Evolutionary conservation across 2,113 vertebrate species (phyloP).

Genomic region (Labrus mixtus): DNA sequence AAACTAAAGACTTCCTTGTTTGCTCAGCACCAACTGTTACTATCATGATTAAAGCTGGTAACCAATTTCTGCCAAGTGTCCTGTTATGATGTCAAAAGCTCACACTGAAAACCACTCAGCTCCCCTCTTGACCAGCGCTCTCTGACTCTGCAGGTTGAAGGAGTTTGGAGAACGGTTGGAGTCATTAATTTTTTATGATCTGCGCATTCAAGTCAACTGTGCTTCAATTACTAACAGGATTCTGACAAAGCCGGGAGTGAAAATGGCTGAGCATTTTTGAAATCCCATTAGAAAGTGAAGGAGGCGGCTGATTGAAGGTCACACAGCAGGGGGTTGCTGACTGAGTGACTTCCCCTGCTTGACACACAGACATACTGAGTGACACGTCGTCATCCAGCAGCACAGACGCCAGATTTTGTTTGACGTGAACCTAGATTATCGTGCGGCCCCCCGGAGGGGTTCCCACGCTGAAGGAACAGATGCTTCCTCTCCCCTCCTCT

Average conservation of each 20-base stretch:
- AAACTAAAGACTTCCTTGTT: constrained; percentile 73
- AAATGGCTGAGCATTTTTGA: constrained; percentile 21
- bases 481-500: constrained; percentile 46
- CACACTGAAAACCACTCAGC: neutral
- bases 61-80: constrained; percentile 19
- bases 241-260: constrained; percentile 43
- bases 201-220: constrained; percentile 40
- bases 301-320: constrained; percentile 47
- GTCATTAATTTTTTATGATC: constrained; percentile 51
- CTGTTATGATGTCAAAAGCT: neutral
- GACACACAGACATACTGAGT: constrained; percentile 41
- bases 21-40: constrained; percentile 69
- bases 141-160: constrained; percentile 1
- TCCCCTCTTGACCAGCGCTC: neutral
- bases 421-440: constrained; percentile 63
- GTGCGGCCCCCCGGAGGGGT: constrained; percentile 32
- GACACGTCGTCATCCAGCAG: constrained; percentile 31
- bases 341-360: constrained; percentile 33
- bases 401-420: constrained; percentile 54
- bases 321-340: constrained; percentile 21
- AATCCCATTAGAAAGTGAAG: constrained; percentile 35
- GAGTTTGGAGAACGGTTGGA: neutral
- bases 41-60: constrained; percentile 30
- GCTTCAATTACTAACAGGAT: constrained; percentile 47
- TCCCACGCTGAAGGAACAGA: constrained; percentile 70